A percentile compares a stretch with the other conserved stretches of the same genome.
These are phyloP conservation scores for Elgonia sp. DNA, from an alignment of 2,888 invertebrate species.

Conservation along the genomic window DNA sequence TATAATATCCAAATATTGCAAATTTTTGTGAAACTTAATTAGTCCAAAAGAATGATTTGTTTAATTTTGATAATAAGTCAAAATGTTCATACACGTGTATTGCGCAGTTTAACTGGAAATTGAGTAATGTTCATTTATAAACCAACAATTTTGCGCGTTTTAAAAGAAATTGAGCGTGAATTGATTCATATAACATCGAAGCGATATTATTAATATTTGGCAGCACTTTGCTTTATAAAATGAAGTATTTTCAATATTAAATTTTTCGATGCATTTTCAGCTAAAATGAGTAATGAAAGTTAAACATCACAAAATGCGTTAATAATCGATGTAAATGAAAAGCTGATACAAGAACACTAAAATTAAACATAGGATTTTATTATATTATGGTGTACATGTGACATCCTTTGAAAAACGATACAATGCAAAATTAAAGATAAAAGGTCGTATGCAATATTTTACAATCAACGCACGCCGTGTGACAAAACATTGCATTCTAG, in stretches of 20 bases:
- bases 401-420: slow-evolving; percentile 25
- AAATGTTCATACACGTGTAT: background rate
- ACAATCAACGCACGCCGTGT: slow-evolving; percentile 5
- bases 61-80: slow-evolving; percentile 32
- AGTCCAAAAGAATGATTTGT: slow-evolving; percentile 8
- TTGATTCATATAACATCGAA: slow-evolving; percentile 14
- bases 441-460: slow-evolving; percentile 30
- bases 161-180: slow-evolving; percentile 39
- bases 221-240: slow-evolving; percentile 26
- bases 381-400: background rate
- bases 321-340: slow-evolving; percentile 32
- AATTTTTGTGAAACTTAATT: slow-evolving; percentile 33
- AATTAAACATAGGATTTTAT: slow-evolving; percentile 27
- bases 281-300: slow-evolving; percentile 23
- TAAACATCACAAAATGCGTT: slow-evolving; percentile 22
- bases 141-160: slow-evolving; percentile 30
- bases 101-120: slow-evolving; percentile 19
- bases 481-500: slow-evolving; percentile 13
- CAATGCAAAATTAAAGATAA: slow-evolving; percentile 33
- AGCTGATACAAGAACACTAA: background rate
- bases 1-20: slow-evolving; percentile 17
- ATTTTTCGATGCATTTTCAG: slow-evolving; percentile 31
- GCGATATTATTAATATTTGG: slow-evolving; percentile 33
- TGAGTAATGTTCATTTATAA: slow-evolving; percentile 37
- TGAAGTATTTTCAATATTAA: slow-evolving; percentile 31